Evolutionary conservation across 1,140 invertebrate genomes (phyloP).

Genomic region (Thaumatotibia leucotreta): DNA sequence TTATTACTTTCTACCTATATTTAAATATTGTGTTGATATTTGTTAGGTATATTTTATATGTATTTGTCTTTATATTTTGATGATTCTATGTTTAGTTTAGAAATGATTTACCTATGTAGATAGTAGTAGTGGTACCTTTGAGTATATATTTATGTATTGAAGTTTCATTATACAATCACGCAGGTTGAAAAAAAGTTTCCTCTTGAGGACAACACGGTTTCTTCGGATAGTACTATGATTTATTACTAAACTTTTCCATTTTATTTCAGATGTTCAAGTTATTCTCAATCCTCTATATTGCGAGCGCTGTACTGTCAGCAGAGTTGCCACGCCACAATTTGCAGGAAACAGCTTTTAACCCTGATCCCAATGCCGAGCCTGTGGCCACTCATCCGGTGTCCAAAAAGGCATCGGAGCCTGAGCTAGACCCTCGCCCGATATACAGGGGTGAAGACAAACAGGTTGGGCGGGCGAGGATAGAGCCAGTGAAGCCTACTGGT

Average conservation of each 20-base stretch:
- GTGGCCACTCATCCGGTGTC: slow-evolving; percentile 36
- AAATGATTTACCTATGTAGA: no score
- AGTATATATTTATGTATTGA: no score
- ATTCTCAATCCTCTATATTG: slow-evolving; percentile 24
- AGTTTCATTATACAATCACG: no score
- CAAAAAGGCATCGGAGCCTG: slow-evolving; percentile 36
- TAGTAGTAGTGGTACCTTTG: no score
- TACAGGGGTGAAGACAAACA: slow-evolving; percentile 45
- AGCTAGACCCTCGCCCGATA: slow-evolving; percentile 43
- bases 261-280: slow-evolving; percentile 54
- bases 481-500: slow-evolving; percentile 40
- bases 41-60: no score
- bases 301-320: slow-evolving; percentile 30
- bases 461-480: slow-evolving; percentile 44
- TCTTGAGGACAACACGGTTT: no score
- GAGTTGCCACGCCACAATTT: slow-evolving; percentile 45
- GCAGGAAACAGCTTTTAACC: slow-evolving; percentile 39
- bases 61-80: no score
- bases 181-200: no score
- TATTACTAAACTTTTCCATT: not conserved
- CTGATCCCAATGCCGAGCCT: slow-evolving; percentile 30
- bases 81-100: no score
- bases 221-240: no score
- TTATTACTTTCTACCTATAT: no score
- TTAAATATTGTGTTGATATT: no score